Evolutionary conservation across 1,140 invertebrate genomes (phyloP), one percentile per base, ranked within the genome.

Genomic region (Drosophila ohnishii): DNA sequence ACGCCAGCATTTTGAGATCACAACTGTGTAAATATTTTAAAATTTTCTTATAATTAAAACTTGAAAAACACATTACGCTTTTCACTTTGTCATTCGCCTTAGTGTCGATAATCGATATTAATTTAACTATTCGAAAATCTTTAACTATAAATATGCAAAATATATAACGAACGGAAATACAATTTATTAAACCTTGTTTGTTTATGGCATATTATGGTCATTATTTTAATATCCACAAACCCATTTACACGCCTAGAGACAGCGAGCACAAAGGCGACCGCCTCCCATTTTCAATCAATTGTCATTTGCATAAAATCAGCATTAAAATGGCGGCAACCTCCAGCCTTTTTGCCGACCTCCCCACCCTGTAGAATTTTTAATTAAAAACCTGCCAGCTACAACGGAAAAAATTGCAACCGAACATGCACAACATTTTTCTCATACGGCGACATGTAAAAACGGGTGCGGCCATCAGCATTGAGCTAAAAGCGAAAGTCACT

Each of bases 281-380:
- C 34, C 44, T 51, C 37, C 44, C 63, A 64, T 66, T 83, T 83
- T 79, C 80, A 83, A 83, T 83, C 80, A 83, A 83, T 83, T 83
- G 80, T 75, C 80, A 83, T 83, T 83, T 83, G 80, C 80, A 83
- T 83, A 83, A 83, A 83, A 83, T 83, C 80, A 79, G 71, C 80
- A 83, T 83, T 66, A 79, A 79, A 81, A 74, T 59, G 80, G 47
- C 80, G 47, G 63, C 75, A 39, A 45, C 40, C 64, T 51, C 64
- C 50, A 48, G 30, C 39, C 58, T 56, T 37, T 61, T 50, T 63
- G 25, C 37, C 47, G 14, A 55, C 44, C 55, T 16, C 44, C 32
- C 28, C 22, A 59, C 32, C 14, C 45, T 32, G 56, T 30, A 35
- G 61, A 78, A 69, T 63, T 83, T 75, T 83, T 83, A 83, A 83